phyloP scores from a whole-genome alignment of 2,888 invertebrate species.

The Coelopa pilipes region DNA sequence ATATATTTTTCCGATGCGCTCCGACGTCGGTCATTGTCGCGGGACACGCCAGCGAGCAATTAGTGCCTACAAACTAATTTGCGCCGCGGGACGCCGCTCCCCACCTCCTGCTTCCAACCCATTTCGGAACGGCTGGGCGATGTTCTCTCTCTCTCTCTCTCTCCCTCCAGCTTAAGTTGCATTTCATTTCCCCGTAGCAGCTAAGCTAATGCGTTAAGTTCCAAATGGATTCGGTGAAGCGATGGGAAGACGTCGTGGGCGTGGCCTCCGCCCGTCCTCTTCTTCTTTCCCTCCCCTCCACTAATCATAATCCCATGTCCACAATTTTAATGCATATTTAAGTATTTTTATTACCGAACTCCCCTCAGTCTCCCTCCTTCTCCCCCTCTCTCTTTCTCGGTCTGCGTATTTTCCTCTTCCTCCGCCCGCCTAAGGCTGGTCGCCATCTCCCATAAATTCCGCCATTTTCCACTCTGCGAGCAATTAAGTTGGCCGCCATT shows the following conservation, averaged over 20 bases:
- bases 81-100: constrained; percentile 53
- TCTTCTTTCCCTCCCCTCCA: background rate
- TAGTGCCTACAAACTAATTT: constrained; percentile 64
- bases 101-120: no score
- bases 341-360: background rate
- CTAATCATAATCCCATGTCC: constrained; percentile 8
- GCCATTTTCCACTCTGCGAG: constrained; percentile 43
- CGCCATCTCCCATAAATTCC: background rate
- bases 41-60: constrained; percentile 63
- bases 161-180: constrained; percentile 53
- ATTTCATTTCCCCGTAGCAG: constrained; percentile 61
- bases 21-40: constrained; percentile 53
- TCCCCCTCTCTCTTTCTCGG: background rate
- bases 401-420: no score
- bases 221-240: background rate
- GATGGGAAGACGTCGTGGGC: no score
- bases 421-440: no score
- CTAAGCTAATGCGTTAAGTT: constrained; percentile 63
- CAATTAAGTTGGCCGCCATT: constrained; percentile 62
- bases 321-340: constrained; percentile 18
- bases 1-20: constrained; percentile 2
- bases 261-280: no score
- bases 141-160: constrained; percentile 13
- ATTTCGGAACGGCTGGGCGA: no score
- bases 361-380: background rate